These are phyloP conservation scores for Macroramphosus scolopax DNA, from an alignment of 2,797 vertebrate genomes.

Conservation along the genomic window DNA sequence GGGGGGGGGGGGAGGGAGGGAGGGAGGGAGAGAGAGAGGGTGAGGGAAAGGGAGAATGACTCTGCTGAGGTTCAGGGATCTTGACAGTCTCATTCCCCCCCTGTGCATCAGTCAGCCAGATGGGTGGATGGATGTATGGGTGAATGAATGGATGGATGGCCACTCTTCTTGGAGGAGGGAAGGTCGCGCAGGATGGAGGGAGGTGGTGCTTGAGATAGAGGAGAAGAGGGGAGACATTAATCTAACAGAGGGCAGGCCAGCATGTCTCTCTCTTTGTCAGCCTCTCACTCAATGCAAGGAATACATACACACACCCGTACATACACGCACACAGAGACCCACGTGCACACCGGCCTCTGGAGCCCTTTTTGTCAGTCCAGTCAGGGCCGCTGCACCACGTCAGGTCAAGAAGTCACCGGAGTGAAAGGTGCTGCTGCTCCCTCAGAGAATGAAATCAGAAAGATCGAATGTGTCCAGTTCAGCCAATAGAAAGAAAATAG, in stretches of 20 bases:
- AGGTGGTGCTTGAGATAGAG: slow-evolving; percentile 61
- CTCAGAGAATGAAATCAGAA: slow-evolving; percentile 17
- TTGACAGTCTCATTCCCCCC: slow-evolving; percentile 73
- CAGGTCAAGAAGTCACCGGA: slow-evolving; percentile 34
- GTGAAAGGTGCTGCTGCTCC: slow-evolving; percentile 19
- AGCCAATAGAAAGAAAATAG: too few relatives aligned
- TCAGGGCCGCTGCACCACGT: slow-evolving; percentile 14
- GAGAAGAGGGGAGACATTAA: slow-evolving; percentile 64
- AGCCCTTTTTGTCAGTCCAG: too few relatives aligned
- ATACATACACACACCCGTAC: not conserved
- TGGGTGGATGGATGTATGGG: slow-evolving; percentile 63
- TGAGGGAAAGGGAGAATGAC: slow-evolving; percentile 37
- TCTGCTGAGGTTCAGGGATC: slow-evolving; percentile 71
- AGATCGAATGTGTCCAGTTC: slow-evolving; percentile 27
- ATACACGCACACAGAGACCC: slow-evolving; percentile 2
- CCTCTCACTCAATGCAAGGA: slow-evolving; percentile 18
- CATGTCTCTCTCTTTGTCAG: slow-evolving; percentile 31
- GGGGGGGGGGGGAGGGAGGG: too few relatives aligned
- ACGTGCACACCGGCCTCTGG: too few relatives aligned
- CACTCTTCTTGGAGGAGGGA: slow-evolving; percentile 63
- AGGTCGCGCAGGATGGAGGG: slow-evolving; percentile 67
- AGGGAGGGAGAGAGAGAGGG: slow-evolving; percentile 31
- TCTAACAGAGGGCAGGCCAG: slow-evolving; percentile 63
- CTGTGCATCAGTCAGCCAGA: slow-evolving; percentile 71
- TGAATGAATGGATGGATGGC: slow-evolving; percentile 65